Conservation (phyloP, 2,797 vertebrate genomes). For the Ammospiza maritima region DNA sequence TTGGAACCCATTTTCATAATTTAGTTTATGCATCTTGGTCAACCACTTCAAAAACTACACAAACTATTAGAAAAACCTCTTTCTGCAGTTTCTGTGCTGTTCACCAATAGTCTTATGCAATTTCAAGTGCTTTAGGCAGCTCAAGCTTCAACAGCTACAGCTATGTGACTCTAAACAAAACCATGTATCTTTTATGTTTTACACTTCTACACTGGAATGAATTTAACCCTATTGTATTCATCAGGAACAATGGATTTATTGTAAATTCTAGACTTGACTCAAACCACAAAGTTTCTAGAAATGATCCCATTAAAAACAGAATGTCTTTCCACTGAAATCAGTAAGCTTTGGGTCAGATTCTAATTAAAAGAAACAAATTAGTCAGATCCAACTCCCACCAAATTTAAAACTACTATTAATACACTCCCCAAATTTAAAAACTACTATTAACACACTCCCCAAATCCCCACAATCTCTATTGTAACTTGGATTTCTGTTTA, state of each 20-base stretch:
- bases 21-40: slow-evolving; percentile 29
- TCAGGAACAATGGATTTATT: background rate
- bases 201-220: background rate
- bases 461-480: background rate
- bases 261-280: background rate
- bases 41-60: slow-evolving; percentile 34
- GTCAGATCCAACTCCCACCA: background rate
- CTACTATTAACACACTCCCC: no score
- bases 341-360: background rate
- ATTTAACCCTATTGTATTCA: background rate
- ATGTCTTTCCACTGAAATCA: background rate
- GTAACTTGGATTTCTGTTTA: slow-evolving; percentile 3
- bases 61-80: background rate
- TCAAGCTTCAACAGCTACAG: background rate
- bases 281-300: background rate
- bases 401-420: background rate
- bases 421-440: background rate
- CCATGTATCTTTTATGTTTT: background rate
- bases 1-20: background rate
- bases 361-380: background rate
- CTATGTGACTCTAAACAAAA: background rate
- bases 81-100: background rate
- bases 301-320: background rate
- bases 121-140: background rate
- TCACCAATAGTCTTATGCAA: background rate